Base-by-base conservation (phyloP, 2,888 invertebrate genomes). In the Bedellia somnulentella region DNA sequence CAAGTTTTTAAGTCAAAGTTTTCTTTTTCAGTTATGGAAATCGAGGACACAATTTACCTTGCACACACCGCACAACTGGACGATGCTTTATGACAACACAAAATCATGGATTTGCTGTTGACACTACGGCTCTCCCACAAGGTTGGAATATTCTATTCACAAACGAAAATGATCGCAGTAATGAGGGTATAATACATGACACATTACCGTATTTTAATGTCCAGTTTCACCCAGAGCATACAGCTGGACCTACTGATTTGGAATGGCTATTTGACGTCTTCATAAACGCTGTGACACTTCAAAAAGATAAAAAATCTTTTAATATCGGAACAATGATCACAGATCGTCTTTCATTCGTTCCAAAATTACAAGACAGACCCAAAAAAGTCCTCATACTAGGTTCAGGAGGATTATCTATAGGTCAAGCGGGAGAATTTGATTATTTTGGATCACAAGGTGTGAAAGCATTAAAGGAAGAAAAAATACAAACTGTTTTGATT, bases 391-490 rank as follows among this genome's bases (percentile, higher is more conserved):
- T 93, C 31, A 85, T 99, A 45, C 68, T 99, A 15, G 96, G 96
- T 2, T 94, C 94, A 0, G 96, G 96, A 6, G 96, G 96, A 1
- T 70, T 96, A 11, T 93, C 93, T n/a, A 96, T 99, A 40, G 99
- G 99, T 1, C 98, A 99, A 75, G 99, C 98, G 3, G 98, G 98
- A 3, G 98, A 99, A 73, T 99, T 99, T 56, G 99, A 99, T 66
- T 99, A 99, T 63, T 98, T 97, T 0, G 98, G 99, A 1, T 96
- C 97, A 1, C 98, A 98, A 76, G 96, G 91, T 4, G 93, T 99
- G 27, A 99, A 99, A 77, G 99, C 99, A 0, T 73, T 99, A 52
- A 84, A 87, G 42, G 99, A 99, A 66, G 94, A 95, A 59, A 87
- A 87, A 39, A 90, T 99, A 32, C 89, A 93, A 60, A 97, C 95